Conservation (phyloP, 2,888 invertebrate species). For the Apeira syringaria region DNA sequence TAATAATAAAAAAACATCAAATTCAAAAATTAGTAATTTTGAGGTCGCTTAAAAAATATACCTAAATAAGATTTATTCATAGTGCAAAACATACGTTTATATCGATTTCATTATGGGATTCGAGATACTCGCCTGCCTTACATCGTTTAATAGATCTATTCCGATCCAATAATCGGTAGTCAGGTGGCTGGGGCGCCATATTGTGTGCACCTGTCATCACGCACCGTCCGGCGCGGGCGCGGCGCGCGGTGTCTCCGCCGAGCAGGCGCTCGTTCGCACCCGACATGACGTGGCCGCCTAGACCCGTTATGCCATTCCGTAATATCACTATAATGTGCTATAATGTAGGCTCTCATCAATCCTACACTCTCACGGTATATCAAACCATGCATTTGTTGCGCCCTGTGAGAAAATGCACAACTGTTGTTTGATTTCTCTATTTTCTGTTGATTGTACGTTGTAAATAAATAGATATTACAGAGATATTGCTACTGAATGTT, state of each 20-base stretch:
- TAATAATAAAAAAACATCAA: too few relatives aligned
- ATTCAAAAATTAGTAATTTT: too few relatives aligned
- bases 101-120: not conserved
- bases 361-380: conserved; percentile 68
- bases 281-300: conserved; percentile 44
- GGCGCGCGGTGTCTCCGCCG: conserved; percentile 5
- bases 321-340: conserved; percentile 61
- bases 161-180: conserved; percentile 14
- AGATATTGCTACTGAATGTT: too few relatives aligned
- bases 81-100: not conserved
- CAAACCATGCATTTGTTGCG: conserved; percentile 57
- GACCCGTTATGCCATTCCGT: conserved; percentile 73
- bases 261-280: conserved; percentile 13
- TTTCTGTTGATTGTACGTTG: conserved; percentile 11
- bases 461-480: too few relatives aligned
- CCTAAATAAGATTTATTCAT: too few relatives aligned
- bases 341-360: conserved; percentile 50
- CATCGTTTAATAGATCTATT: conserved; percentile 31
- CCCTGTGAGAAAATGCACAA: conserved; percentile 48
- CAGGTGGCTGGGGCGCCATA: conserved; percentile 26
- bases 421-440: conserved; percentile 18
- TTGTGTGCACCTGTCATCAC: conserved; percentile 26
- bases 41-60: too few relatives aligned
- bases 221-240: conserved; percentile 27
- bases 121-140: conserved; percentile 12